These are phyloP conservation scores for Zaprionus davidi DNA, from an alignment of 1,140 invertebrate genomes.

Conservation along the genomic window DNA sequence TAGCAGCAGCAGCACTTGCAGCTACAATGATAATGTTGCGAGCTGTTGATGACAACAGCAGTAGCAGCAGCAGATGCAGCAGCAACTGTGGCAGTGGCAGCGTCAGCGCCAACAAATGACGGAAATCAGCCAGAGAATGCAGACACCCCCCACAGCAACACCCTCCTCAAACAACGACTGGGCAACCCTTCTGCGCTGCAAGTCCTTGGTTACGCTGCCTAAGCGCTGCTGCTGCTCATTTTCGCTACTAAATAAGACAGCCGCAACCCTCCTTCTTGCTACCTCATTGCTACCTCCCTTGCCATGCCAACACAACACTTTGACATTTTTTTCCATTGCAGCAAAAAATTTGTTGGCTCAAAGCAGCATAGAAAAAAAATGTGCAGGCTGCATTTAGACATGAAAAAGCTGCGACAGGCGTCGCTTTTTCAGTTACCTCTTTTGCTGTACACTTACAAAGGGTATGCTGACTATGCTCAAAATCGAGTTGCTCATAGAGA, in stretches of 20 bases:
- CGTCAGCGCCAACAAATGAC: slow-evolving; percentile 44
- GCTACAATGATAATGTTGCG: slow-evolving; percentile 75
- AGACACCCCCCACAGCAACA: slow-evolving; percentile 4
- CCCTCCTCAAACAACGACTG: not conserved
- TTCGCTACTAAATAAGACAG: slow-evolving; percentile 79
- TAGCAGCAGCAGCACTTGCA: slow-evolving; percentile 63
- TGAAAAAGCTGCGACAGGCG: slow-evolving; percentile 33
- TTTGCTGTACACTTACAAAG: not conserved
- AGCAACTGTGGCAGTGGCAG: slow-evolving; percentile 31
- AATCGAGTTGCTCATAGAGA: not conserved
- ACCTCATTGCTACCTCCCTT: not conserved
- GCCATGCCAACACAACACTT: slow-evolving; percentile 56
- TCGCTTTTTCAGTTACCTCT: slow-evolving; percentile 8
- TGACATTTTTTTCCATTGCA: slow-evolving; percentile 49
- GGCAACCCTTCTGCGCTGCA: slow-evolving; percentile 43
- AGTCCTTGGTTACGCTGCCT: slow-evolving; percentile 55
- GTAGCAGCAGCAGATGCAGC: slow-evolving; percentile 24
- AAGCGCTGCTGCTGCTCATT: slow-evolving; percentile 73
- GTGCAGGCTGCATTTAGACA: slow-evolving; percentile 47
- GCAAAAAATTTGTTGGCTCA: slow-evolving; percentile 59
- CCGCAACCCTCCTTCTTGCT: slow-evolving; percentile 21
- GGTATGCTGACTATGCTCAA: not conserved
- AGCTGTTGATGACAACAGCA: slow-evolving; percentile 71
- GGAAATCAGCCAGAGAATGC: slow-evolving; percentile 75
- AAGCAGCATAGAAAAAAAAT: slow-evolving; percentile 42